These are phyloP conservation scores for Zygogramma bicolorata DNA, from an alignment of 2,888 invertebrate genomes.

Conservation along the genomic window DNA sequence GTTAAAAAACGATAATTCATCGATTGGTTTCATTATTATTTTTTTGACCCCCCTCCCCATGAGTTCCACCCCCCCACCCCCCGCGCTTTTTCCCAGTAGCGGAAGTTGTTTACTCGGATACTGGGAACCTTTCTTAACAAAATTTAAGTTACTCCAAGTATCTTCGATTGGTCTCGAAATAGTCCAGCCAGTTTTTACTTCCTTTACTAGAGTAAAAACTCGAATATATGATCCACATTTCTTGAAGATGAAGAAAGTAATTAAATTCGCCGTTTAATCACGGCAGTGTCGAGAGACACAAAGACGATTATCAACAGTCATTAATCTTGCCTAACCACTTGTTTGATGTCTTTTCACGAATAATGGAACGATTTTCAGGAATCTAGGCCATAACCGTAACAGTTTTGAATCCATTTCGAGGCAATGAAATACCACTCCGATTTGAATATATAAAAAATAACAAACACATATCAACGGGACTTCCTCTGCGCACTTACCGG, in stretches of 20 bases:
- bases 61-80: too few species aligned
- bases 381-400: slow-evolving; percentile 26
- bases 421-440: neutral
- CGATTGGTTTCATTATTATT: too few species aligned
- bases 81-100: too few species aligned
- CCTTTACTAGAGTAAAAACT: neutral
- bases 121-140: too few species aligned
- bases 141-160: too few species aligned
- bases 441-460: slow-evolving; percentile 14
- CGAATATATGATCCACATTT: neutral
- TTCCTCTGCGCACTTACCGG: slow-evolving; percentile 47
- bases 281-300: neutral
- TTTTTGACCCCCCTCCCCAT: too few species aligned
- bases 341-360: neutral
- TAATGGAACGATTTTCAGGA: slow-evolving; percentile 4
- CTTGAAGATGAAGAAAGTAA: neutral
- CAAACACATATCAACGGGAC: slow-evolving; percentile 36
- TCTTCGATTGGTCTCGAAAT: too few species aligned
- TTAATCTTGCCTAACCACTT: neutral
- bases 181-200: neutral
- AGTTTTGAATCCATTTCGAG: slow-evolving; percentile 10
- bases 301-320: neutral
- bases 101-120: too few species aligned
- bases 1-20: too few species aligned
- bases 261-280: neutral